phyloP scores from a whole-genome alignment of 2,797 vertebrate species.

The Cichlasoma orientale region DNA sequence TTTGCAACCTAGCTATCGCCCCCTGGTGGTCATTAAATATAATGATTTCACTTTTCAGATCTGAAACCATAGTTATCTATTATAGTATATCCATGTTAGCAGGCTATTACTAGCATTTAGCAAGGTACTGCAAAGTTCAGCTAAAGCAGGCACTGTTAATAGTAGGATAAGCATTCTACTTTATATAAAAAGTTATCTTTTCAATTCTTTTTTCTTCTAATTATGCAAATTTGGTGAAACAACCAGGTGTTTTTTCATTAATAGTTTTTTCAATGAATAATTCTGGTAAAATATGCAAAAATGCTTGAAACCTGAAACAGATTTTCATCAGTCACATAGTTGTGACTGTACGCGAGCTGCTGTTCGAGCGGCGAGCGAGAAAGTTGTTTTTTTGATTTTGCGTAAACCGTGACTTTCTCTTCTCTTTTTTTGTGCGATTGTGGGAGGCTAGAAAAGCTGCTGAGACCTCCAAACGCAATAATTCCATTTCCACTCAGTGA shows the following conservation, averaged over 20 bases:
- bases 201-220: not conserved
- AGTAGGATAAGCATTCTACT: not conserved
- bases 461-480: constrained; percentile 73
- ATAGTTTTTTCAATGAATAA: not conserved
- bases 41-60: not conserved
- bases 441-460: constrained; percentile 68
- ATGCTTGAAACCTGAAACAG: not conserved
- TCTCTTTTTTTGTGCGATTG: constrained; percentile 34
- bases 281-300: not conserved
- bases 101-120: not conserved
- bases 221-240: not conserved
- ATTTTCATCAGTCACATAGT: not conserved
- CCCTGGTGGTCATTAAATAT: not conserved
- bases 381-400: constrained; percentile 50
- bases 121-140: not conserved
- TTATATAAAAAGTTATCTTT: not conserved
- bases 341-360: not conserved
- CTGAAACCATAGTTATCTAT: not conserved
- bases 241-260: not conserved
- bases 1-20: not conserved
- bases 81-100: too few relatives aligned
- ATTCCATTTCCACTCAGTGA: constrained; percentile 67
- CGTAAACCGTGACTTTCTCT: constrained; percentile 57
- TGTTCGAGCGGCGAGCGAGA: not conserved
- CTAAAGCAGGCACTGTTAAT: not conserved